Base-by-base conservation (phyloP, 2,797 vertebrate species). In the Chromis chromis region DNA sequence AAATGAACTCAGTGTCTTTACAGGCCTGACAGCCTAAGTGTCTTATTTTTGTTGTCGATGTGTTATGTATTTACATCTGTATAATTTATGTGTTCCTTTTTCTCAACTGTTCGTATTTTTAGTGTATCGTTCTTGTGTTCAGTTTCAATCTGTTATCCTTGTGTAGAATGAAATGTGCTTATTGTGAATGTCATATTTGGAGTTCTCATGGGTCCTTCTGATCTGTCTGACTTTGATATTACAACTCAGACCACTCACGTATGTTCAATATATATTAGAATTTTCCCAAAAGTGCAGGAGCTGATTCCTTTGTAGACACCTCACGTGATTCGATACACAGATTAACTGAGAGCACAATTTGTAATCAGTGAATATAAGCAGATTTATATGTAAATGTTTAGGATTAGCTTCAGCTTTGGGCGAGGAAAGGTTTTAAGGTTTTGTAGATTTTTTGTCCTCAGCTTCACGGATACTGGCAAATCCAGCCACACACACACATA, bases 181-280 rank as follows among this genome's bases (percentile, higher is more conserved):
- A 21, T 40, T 58, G 31, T 78, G 67, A 76, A 63, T 71, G 70
- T 78, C 54, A 53, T 6, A 65, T 40, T 16, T 50, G 60, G 17
- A 70, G 67, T 58, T 58, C 11, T 65, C 64, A 48, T 64, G 65
- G 76, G 8, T 54, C 77, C 69, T 52, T 83, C 83, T 89, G 91
- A 88, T 90, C 88, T 82, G 85, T 86, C 79, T 4, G 28, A 1
- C 39, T 74, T 58, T 25, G 16, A 25, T 67, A 5, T 27, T 0
- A 27, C 6, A 59, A 25, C 12, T 22, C 7, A 0, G 7, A 50
- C 4, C 3, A 3, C 33, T 36, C 33, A 12, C 9, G 33, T 11
- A 36, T 36, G 33, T 36, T 3, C 33, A 36, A 2, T 36, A 3
- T 19, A 19, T 10, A 21, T 27, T 12, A 16, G 25, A 11, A 6